Evolutionary conservation across 2,797 vertebrate genomes (phyloP).

Genomic region (Danio kyathit): DNA sequence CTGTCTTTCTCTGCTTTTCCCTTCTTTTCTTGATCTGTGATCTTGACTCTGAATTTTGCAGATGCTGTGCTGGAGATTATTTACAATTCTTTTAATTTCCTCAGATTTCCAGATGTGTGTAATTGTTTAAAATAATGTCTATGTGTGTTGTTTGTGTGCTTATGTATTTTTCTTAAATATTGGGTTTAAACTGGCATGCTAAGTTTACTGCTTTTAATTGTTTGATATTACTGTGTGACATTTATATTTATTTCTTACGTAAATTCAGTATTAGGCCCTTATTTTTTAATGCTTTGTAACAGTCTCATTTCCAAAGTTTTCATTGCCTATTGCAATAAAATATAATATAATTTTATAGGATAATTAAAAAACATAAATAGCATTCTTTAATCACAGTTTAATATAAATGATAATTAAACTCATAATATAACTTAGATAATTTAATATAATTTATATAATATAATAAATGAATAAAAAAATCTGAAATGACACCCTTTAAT

Average conservation of each 20-base stretch:
- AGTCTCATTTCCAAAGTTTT: neutral
- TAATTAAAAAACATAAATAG: too few species aligned
- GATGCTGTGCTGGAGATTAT: constrained; percentile 28
- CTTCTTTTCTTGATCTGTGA: constrained; percentile 3
- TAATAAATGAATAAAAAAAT: too few species aligned
- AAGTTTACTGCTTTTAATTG: too few species aligned
- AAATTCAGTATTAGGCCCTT: neutral
- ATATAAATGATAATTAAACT: too few species aligned
- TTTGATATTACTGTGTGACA: too few species aligned
- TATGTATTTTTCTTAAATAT: constrained; percentile 4
- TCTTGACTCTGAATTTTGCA: constrained; percentile 48
- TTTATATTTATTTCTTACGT: too few species aligned
- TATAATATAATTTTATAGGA: too few species aligned
- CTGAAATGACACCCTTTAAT: too few species aligned
- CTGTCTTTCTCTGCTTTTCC: constrained; percentile 1
- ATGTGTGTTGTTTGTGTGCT: constrained; percentile 1
- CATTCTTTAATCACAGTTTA: too few species aligned
- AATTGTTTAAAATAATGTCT: neutral
- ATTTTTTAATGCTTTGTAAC: neutral
- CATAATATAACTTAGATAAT: too few species aligned
- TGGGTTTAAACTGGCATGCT: neutral
- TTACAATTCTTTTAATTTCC: constrained; percentile 3
- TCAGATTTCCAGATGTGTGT: constrained; percentile 13
- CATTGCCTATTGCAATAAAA: neutral
- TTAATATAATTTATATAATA: too few species aligned